Conservation (phyloP, 2,113 vertebrate species). For the Sebastes fasciatus region DNA sequence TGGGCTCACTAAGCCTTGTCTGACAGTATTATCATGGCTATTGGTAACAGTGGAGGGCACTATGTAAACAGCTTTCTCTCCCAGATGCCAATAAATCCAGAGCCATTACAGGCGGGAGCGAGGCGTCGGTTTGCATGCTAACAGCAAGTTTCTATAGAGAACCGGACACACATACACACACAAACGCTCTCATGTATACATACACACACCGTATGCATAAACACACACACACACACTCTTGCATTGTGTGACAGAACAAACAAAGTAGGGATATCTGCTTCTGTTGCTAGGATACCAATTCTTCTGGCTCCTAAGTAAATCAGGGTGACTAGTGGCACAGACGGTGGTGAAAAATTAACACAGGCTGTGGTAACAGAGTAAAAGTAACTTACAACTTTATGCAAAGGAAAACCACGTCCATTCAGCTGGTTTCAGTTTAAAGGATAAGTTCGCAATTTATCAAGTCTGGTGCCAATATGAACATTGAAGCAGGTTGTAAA, state of each 20-base stretch:
- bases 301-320: constrained; percentile 75
- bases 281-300: constrained; percentile 83
- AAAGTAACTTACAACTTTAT: constrained; percentile 58
- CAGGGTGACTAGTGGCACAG: constrained; percentile 73
- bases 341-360: constrained; percentile 75
- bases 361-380: constrained; percentile 64
- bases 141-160: constrained; percentile 50
- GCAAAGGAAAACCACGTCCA: constrained; percentile 18
- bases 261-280: constrained; percentile 69
- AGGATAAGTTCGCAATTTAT: not conserved
- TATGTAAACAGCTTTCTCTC: constrained; percentile 70
- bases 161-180: constrained; percentile 12
- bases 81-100: constrained; percentile 63
- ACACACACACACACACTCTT: constrained; percentile 33
- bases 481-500: not conserved
- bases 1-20: constrained; percentile 50
- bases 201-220: constrained; percentile 14
- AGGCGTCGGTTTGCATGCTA: constrained; percentile 64
- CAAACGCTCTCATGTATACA: not conserved
- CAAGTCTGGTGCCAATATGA: too few species aligned
- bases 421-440: constrained; percentile 24
- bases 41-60: constrained; percentile 61
- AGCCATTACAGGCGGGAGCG: constrained; percentile 51
- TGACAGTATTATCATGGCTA: constrained; percentile 61
- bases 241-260: constrained; percentile 64